These are phyloP conservation scores for Tipula unca DNA, from an alignment of 2,888 invertebrate genomes.

Conservation along the genomic window DNA sequence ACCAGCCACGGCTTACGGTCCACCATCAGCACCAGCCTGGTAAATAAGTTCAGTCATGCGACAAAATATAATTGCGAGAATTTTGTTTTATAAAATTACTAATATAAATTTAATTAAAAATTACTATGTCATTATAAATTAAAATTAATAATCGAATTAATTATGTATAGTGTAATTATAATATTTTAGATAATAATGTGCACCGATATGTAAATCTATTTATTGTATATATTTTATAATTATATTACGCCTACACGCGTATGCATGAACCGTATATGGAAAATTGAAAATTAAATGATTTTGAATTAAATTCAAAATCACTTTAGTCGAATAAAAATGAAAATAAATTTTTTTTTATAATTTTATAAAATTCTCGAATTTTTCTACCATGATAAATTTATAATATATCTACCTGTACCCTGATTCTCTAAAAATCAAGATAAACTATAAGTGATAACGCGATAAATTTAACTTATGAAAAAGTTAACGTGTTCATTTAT, in stretches of 20 bases:
- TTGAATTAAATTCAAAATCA: not conserved
- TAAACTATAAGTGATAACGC: too few relatives aligned
- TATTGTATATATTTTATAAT: not conserved
- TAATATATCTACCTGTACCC: too few relatives aligned
- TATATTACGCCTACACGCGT: not conserved
- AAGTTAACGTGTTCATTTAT: too few relatives aligned
- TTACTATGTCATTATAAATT: not conserved
- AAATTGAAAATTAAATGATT: not conserved
- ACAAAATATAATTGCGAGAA: not conserved
- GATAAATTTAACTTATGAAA: too few relatives aligned
- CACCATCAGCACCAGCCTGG: not conserved
- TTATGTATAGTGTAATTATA: too few relatives aligned
- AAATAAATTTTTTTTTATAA: not conserved
- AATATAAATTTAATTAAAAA: not conserved
- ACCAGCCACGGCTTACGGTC: not conserved
- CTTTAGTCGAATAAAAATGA: not conserved
- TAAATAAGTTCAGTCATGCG: not conserved
- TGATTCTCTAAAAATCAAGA: too few relatives aligned
- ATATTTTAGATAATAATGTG: not conserved
- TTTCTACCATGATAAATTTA: not conserved
- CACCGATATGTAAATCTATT: not conserved
- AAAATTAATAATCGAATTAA: not conserved
- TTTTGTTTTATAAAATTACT: constrained; percentile 14
- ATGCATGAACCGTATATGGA: not conserved
- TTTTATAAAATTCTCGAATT: not conserved